Evolutionary conservation across 1,140 invertebrate species (phyloP).

Genomic region (Lutraria rhynchaena): DNA sequence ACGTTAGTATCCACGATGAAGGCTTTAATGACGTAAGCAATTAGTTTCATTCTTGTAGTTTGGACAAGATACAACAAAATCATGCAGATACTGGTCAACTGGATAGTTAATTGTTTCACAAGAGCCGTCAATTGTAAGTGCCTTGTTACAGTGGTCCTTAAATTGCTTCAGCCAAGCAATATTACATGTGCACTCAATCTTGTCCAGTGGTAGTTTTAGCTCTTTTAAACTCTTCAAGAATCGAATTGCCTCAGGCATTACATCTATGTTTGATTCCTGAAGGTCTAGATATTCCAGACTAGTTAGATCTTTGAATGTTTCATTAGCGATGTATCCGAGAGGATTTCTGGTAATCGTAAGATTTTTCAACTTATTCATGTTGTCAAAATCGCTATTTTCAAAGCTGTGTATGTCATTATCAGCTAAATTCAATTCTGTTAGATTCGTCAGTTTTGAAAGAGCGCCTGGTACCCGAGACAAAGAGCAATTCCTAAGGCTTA

Average conservation of each 20-base stretch:
- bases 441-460: constrained; percentile 45
- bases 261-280: constrained; percentile 28
- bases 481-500: constrained; percentile 51
- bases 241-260: constrained; percentile 48
- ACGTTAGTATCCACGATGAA: too few relatives aligned
- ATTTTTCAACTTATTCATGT: constrained; percentile 18
- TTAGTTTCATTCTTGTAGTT: constrained; percentile 25
- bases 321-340: constrained; percentile 45
- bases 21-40: too few relatives aligned
- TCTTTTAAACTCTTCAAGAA: constrained; percentile 7
- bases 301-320: constrained; percentile 43
- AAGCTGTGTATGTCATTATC: constrained; percentile 51
- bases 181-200: constrained; percentile 53
- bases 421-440: constrained; percentile 27
- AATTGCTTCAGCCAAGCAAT: constrained; percentile 54
- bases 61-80: constrained; percentile 31
- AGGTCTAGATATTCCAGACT: constrained; percentile 33
- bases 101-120: constrained; percentile 48
- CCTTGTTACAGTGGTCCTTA: constrained; percentile 23
- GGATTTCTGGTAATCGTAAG: constrained; percentile 41
- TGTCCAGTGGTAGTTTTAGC: constrained; percentile 29
- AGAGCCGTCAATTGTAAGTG: constrained; percentile 34
- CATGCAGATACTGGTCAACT: constrained; percentile 5
- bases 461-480: constrained; percentile 47
- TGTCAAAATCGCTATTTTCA: constrained; percentile 55